These are phyloP conservation scores for Kobus ellipsiprymnus DNA, from an alignment of 2,113 vertebrate genomes.

Conservation along the genomic window DNA sequence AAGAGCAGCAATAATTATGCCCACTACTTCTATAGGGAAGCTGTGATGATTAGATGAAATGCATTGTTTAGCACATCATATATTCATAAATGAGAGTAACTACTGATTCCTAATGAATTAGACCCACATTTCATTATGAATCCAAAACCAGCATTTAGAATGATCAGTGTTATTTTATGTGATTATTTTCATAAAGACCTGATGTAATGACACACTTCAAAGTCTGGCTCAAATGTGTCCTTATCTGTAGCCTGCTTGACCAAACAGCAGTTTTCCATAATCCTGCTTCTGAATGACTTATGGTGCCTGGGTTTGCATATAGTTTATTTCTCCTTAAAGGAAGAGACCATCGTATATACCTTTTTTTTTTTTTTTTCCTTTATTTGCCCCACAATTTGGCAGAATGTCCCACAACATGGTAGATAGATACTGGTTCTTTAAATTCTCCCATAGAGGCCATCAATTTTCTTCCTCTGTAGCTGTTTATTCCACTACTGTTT, in stretches of 20 bases:
- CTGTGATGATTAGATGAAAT: neutral
- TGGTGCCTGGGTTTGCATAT: neutral
- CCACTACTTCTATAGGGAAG: neutral
- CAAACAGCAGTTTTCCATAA: neutral
- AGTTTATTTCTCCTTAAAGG: neutral
- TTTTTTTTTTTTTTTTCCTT: neutral
- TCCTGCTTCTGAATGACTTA: neutral
- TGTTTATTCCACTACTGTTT: conserved; percentile 28
- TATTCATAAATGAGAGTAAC: neutral
- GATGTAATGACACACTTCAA: neutral
- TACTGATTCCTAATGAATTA: neutral
- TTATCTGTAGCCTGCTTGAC: neutral
- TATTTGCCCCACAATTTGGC: neutral
- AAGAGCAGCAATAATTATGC: neutral
- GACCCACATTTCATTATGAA: neutral
- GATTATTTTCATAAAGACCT: neutral
- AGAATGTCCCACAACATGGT: neutral
- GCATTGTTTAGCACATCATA: neutral
- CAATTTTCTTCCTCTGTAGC: conserved; percentile 7
- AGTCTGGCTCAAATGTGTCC: neutral
- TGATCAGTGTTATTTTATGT: neutral
- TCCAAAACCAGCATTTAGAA: neutral
- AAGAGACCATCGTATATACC: neutral
- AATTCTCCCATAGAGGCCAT: neutral
- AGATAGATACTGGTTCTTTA: neutral